phyloP scores from a whole-genome alignment of 2,888 invertebrate species.

The Tiphia femorata region DNA sequence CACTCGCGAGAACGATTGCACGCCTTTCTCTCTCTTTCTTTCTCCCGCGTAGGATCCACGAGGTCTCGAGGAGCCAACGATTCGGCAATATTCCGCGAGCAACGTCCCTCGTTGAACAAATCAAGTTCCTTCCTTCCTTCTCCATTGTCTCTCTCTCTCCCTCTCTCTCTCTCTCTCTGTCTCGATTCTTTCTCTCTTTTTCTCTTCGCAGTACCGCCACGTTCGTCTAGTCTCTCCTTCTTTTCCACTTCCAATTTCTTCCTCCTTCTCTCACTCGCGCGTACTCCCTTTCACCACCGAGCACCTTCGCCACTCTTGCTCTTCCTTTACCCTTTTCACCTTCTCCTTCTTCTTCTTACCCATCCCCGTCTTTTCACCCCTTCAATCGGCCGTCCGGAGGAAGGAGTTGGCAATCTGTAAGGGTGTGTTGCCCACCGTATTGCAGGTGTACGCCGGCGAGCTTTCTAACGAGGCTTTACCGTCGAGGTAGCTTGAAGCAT shows the following conservation, averaged over 20 bases:
- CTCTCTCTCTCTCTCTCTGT: too few species aligned
- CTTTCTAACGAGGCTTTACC: constrained; percentile 39
- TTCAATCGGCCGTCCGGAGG: not conserved
- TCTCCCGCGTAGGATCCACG: not conserved
- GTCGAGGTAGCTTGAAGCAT: constrained; percentile 37
- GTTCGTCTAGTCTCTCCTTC: too few species aligned
- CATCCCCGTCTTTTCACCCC: too few species aligned
- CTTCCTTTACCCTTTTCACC: not conserved
- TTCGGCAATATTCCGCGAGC: constrained; percentile 22
- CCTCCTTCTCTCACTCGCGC: not conserved
- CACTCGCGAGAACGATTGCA: constrained; percentile 1
- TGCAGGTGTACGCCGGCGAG: constrained; percentile 29
- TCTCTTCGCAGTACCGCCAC: too few species aligned
- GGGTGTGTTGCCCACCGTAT: constrained; percentile 19
- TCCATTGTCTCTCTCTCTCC: not conserved
- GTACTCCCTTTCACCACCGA: not conserved
- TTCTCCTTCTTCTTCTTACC: not conserved
- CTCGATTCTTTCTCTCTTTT: too few species aligned
- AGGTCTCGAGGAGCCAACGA: constrained; percentile 3
- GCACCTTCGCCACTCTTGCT: not conserved
- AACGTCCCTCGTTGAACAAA: constrained; percentile 4
- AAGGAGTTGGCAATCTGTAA: constrained; percentile 27
- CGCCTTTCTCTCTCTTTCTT: not conserved
- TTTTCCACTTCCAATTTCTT: not conserved
- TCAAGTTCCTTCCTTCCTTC: constrained; percentile 3